Evolutionary conservation across 2,888 invertebrate species (phyloP).

Genomic region (Melieria crassipennis): DNA sequence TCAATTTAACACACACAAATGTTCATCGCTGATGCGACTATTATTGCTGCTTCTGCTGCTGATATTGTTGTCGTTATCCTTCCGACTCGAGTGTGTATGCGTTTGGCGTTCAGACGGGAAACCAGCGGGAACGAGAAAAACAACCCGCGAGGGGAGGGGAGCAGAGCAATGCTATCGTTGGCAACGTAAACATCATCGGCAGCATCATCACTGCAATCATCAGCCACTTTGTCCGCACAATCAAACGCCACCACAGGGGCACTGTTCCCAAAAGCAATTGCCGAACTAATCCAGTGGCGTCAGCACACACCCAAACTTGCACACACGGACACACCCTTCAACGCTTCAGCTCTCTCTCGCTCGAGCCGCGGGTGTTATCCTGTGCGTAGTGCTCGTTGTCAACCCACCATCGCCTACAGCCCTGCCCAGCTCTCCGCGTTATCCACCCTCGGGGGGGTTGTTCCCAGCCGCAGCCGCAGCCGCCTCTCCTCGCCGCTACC

Average conservation of each 20-base stretch:
- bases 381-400: too few relatives aligned
- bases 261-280: constrained; percentile 57
- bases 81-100: constrained; percentile 15
- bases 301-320: constrained; percentile 41
- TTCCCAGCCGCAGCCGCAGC: too few relatives aligned
- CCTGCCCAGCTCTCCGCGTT: too few relatives aligned
- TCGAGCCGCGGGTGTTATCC: too few relatives aligned
- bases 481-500: constrained; percentile 6
- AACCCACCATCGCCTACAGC: too few relatives aligned
- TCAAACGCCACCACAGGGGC: constrained; percentile 4
- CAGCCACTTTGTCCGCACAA: too few relatives aligned
- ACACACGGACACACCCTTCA: constrained; percentile 31
- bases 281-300: constrained; percentile 51
- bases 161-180: neutral
- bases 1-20: constrained; percentile 57
- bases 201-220: constrained; percentile 23
- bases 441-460: too few relatives aligned
- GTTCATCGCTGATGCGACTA: constrained; percentile 49
- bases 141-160: constrained; percentile 27
- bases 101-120: constrained; percentile 43
- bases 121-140: constrained; percentile 45
- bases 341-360: too few relatives aligned
- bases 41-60: constrained; percentile 55
- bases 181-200: neutral
- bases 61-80: constrained; percentile 36